Percentiles rank a stretch among this genome's conserved stretches.
Evolutionary conservation across 2,888 invertebrate genomes (phyloP).

Genomic region (Papilio elwesi): DNA sequence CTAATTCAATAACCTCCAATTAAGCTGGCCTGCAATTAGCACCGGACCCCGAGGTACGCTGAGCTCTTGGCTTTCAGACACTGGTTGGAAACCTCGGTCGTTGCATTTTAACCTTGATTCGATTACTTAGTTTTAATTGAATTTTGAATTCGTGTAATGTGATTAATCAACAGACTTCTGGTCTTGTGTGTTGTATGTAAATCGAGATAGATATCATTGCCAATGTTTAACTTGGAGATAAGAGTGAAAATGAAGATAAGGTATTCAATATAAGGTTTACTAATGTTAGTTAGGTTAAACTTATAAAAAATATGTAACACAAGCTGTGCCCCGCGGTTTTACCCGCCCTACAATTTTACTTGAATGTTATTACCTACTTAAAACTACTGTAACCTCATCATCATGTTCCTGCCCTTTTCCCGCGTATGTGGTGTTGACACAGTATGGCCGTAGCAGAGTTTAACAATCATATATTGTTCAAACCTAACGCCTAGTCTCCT

Average conservation of each 20-base stretch:
- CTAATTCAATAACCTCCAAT: conserved; percentile 81
- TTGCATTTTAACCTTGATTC: not conserved
- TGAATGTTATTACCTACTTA: too few species aligned
- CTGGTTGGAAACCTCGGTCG: not conserved
- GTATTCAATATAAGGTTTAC: not conserved
- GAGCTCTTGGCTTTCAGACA: not conserved
- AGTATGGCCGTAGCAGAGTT: too few species aligned
- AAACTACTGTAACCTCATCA: too few species aligned
- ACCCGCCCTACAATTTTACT: too few species aligned
- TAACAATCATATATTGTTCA: too few species aligned
- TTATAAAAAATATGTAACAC: not conserved
- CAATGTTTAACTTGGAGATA: not conserved
- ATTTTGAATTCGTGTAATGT: not conserved
- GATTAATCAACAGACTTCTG: not conserved
- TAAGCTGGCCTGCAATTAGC: conserved; percentile 65
- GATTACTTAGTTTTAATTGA: not conserved
- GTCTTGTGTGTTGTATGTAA: not conserved
- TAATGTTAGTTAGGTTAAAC: not conserved
- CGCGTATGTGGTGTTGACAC: too few species aligned
- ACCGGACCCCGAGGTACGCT: conserved; percentile 51
- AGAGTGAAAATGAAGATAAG: not conserved
- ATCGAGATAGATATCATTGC: not conserved
- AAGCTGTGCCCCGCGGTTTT: too few species aligned
- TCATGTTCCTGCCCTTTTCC: too few species aligned
- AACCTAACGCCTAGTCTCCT: too few species aligned